Conservation (phyloP, 2,797 vertebrate species). For the Pelobates cultripes region DNA sequence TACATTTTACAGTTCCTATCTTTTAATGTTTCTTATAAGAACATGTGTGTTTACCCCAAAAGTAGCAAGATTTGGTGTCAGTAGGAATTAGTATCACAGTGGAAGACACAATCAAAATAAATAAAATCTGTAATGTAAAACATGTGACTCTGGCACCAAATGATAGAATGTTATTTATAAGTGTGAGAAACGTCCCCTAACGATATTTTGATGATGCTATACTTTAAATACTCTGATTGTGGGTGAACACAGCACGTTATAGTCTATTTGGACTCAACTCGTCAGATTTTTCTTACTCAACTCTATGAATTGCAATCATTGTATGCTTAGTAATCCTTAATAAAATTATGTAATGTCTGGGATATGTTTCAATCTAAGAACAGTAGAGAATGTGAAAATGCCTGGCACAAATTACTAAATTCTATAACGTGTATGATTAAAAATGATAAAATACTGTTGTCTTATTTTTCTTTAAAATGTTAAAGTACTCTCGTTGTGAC, state of each 20-base stretch:
- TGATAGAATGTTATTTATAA: too few relatives aligned
- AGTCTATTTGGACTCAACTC: neutral
- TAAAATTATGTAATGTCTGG: constrained; percentile 36
- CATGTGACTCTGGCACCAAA: too few relatives aligned
- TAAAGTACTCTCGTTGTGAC: neutral
- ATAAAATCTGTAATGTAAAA: too few relatives aligned
- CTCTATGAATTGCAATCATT: neutral
- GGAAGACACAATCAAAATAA: too few relatives aligned
- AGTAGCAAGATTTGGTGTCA: too few relatives aligned
- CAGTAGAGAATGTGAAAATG: constrained; percentile 7
- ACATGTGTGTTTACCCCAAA: too few relatives aligned
- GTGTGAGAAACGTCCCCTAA: too few relatives aligned
- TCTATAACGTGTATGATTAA: neutral
- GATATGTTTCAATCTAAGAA: constrained; percentile 5
- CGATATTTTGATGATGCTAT: too few relatives aligned
- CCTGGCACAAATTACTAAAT: neutral
- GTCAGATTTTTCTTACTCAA: neutral
- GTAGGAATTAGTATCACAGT: too few relatives aligned
- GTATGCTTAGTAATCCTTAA: constrained; percentile 1
- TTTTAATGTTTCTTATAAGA: too few relatives aligned
- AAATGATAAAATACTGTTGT: constrained; percentile 9
- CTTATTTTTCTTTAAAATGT: neutral
- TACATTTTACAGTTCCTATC: too few relatives aligned
- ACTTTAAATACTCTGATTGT: too few relatives aligned
- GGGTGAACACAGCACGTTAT: neutral